Evolutionary conservation across 2,888 invertebrate genomes (phyloP).

Genomic region (Melanargia galathea): DNA sequence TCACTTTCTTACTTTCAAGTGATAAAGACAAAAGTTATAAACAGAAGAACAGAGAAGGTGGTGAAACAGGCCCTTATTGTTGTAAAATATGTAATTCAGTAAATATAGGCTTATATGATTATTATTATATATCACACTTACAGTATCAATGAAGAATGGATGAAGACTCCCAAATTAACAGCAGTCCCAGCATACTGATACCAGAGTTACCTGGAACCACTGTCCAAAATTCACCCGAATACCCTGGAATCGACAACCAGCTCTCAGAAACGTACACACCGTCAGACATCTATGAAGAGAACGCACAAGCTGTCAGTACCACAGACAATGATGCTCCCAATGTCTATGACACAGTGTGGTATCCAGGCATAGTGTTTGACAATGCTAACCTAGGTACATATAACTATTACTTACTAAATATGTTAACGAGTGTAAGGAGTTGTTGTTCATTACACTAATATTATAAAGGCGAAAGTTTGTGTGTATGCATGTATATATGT

Average conservation of each 20-base stretch:
- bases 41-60: too few species aligned
- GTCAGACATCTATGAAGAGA: neutral
- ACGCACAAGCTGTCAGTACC: neutral
- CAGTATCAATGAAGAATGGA: conserved; percentile 31
- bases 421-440: too few species aligned
- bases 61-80: too few species aligned
- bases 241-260: neutral
- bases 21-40: too few species aligned
- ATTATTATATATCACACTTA: too few species aligned
- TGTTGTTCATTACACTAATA: too few species aligned
- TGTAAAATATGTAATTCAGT: too few species aligned
- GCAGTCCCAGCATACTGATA: conserved; percentile 34
- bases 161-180: conserved; percentile 36
- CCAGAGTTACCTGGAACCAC: conserved; percentile 45
- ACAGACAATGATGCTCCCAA: neutral
- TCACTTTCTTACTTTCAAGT: too few species aligned
- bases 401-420: too few species aligned
- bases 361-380: neutral
- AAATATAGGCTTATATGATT: too few species aligned
- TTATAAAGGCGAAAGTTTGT: neutral
- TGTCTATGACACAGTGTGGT: neutral
- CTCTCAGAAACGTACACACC: neutral
- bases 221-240: neutral
- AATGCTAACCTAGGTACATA: neutral
- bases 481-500: neutral